phyloP scores from a whole-genome alignment of 2,888 invertebrate species.

The Melinopterus prodromus region DNA sequence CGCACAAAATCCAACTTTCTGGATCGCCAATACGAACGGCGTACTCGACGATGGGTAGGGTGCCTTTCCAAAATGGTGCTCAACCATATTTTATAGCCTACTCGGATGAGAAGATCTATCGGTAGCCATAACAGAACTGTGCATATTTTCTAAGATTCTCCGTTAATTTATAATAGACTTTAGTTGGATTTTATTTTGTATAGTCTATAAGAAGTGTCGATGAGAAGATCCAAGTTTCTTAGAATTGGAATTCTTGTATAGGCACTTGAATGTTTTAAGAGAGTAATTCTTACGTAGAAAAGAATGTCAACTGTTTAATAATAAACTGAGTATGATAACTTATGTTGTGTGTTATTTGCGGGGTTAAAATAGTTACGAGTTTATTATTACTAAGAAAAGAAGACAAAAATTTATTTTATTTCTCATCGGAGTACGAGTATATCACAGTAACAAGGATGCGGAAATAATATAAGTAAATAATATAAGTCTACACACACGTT shows the following conservation, averaged over 20 bases:
- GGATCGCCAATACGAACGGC: constrained; percentile 64
- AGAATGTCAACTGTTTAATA: constrained; percentile 17
- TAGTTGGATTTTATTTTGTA: constrained; percentile 4
- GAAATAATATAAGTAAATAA: neutral
- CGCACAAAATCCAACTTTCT: constrained; percentile 70
- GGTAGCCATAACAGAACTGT: constrained; percentile 56
- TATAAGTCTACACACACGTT: neutral
- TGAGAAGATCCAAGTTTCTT: too few relatives aligned
- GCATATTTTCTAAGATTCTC: neutral
- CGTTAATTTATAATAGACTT: neutral
- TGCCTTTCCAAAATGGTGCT: constrained; percentile 61
- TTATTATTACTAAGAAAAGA: too few relatives aligned
- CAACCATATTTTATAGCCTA: constrained; percentile 70
- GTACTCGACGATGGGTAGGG: constrained; percentile 71
- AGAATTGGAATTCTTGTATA: neutral
- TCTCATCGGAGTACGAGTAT: neutral
- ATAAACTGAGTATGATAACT: constrained; percentile 16
- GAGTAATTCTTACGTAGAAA: neutral
- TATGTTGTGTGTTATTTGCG: neutral
- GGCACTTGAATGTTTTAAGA: neutral
- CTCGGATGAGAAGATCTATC: constrained; percentile 73
- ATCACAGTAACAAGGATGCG: neutral
- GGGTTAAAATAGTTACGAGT: too few relatives aligned
- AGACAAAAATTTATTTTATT: neutral
- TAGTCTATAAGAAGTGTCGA: neutral